Evolutionary conservation across 1,140 invertebrate species (phyloP), one percentile per base, ranked within the genome.

Genomic region (Aphelenchoides avenae): DNA sequence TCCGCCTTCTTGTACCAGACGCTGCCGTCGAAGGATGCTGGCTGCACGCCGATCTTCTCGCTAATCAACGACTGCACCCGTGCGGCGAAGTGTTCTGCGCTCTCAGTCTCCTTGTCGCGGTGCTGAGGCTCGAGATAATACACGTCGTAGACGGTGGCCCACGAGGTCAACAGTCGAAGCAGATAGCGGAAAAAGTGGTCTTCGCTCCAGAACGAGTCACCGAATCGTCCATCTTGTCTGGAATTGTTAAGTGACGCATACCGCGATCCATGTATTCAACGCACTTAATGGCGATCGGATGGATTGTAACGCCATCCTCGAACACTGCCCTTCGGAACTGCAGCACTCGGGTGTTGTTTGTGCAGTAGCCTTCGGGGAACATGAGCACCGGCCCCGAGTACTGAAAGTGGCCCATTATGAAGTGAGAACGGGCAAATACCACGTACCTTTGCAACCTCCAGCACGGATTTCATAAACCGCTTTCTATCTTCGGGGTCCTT

Each of bases 291-390:
- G 66, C 67, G 42, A 68, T 57, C 18, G 66, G 66, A 52, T 68
- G 55, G 42, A 68, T 50, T 9, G n/a, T 60, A 9, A 69, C 51
- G 36, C 51, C 53, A 15, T 64, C 42, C 13, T 65, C 51, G 22
- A 68, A 68, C 33, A 67, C 64, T 18, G 64, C 64, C 27, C 47
- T 47, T 11, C 64, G 36, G 36, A 66, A 66, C 30, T 61, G 55
- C n/a, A 66, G 27, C 9, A 66, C 64, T 36, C 43, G 22, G n/a
- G 61, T 56, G 44, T 68, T 68, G 37, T 68, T 68, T 50, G 67
- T 68, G 47, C 66, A 68, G 36, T 66, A 70, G 4, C 66, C 66
- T 41, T 68, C 66, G 1, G 66, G 66, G 31, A 68, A 68, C 2
- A 68, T 42, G 4, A 68, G 29, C 22, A 68, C 57, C 18, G 67